phyloP scores from a whole-genome alignment of 2,888 invertebrate species.

The Rosalia funebris region DNA sequence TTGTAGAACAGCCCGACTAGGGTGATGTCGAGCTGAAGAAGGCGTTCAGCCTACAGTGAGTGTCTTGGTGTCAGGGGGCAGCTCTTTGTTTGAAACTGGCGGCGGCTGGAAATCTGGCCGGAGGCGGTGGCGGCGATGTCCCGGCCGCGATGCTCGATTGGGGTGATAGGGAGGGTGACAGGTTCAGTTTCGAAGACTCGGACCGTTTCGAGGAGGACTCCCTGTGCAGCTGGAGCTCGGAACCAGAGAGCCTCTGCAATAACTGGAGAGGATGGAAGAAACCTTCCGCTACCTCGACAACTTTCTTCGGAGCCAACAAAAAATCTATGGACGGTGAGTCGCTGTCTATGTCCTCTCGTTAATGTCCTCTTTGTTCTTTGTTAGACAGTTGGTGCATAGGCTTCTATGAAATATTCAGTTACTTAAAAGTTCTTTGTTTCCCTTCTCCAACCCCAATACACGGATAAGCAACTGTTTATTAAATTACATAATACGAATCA shows the following conservation, averaged over 20 bases:
- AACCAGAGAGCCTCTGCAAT: constrained; percentile 95
- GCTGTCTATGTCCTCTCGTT: neutral
- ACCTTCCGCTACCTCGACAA: constrained; percentile 68
- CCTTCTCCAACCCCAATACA: neutral
- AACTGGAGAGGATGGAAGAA: constrained; percentile 99
- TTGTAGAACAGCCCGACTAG: constrained; percentile 35
- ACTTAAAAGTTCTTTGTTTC: neutral
- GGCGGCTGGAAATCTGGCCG: constrained; percentile 66
- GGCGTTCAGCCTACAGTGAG: constrained; percentile 39
- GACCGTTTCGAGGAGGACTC: constrained; percentile 99
- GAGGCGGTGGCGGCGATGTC: constrained; percentile 59
- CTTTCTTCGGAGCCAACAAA: constrained; percentile 60
- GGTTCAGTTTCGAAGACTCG: constrained; percentile 95
- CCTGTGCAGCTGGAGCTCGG: constrained; percentile 96
- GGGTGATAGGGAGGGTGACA: constrained; percentile 80
- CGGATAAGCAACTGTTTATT: neutral
- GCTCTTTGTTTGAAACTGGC: constrained; percentile 70
- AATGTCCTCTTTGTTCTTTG: constrained; percentile 36
- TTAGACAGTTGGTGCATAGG: constrained; percentile 24
- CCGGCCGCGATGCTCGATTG: constrained; percentile 89
- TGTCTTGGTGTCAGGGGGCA: constrained; percentile 41
- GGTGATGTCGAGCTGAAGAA: constrained; percentile 51
- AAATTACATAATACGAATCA: neutral
- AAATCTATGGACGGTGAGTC: constrained; percentile 66
- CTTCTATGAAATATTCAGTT: too few species aligned